Evolutionary conservation across 2,888 invertebrate genomes (phyloP), one percentile per base, ranked within the genome.

Genomic region (Ormyrus rosae): DNA sequence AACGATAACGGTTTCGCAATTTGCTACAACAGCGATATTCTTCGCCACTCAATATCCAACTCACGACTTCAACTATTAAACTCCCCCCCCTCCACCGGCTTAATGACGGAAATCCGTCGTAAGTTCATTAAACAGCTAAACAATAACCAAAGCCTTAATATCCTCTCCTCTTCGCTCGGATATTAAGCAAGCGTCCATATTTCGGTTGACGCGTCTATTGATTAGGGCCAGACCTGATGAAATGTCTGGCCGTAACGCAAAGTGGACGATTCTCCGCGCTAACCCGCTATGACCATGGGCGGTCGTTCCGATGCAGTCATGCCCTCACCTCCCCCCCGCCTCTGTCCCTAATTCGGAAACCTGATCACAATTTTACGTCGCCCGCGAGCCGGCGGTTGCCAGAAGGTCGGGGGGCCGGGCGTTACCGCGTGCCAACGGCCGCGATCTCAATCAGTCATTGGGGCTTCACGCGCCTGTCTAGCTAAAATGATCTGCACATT

Each of bases 361-460:
- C 51, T 10, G 48, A 10, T 51, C 11, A 6, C n/a, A 50, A 65
- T 65, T 65, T 65, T 65, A 51, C 51, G 50, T 48, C 19, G 19
- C 19, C 34, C 56, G 55, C 45, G 55, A 55, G 46, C 45, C 10
- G 5, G 34, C 11, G 50, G 34, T 2, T 34, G 34, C 34, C 34
- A 34, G 34, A 34, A 34, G 34, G 34, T 34, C 34, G 13, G 13
- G 13, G 34, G 34, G 1, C 34, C 34, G 34, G 34, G 34, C 34
- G 34, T 34, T 34, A 34, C 34, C 34, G 34, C 34, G 34, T 34
- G 34, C 34, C 34, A 34, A 34, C 58, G 45, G 58, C 75, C 8
- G 58, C 72, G 78, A 72, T 78, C 69, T 56, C 73, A 50, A 79
- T 79, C 79, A 74, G 55, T 74, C 69, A 69, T 34, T 13, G 13